Base-by-base conservation (phyloP, 2,888 invertebrate genomes). In the Gisinianus flammeolus region DNA sequence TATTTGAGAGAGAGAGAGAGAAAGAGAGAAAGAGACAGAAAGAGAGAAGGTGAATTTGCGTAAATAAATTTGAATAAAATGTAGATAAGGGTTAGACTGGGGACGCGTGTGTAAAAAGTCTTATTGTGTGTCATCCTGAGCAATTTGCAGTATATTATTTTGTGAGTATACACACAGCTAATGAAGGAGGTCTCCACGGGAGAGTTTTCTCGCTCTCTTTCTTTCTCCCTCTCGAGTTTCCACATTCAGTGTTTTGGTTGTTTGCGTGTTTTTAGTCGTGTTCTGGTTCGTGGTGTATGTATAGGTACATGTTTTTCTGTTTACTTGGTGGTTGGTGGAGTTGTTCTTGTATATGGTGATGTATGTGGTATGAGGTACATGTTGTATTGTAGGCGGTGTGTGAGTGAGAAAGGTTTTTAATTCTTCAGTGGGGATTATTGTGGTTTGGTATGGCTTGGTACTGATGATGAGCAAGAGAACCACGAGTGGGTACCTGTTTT, bases 401-500 rank as follows among this genome's bases (percentile, higher is more conserved):
- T n/a, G n/a, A 44, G 1, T 44, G 44, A 44, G n/a, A 44, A 2
- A 4, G 6, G 44, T 44, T 44, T 44, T 16, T 19, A 44, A 12
- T 44, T 44, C 44, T 44, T 44, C 19, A 44, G 8, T 44, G 44
- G 19, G 44, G 12, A 16, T 12, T 44, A 6, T 44, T 44, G 44
- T 16, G 12, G 8, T 19, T 31, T 16, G 62, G 24, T 5, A 26
- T 62, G 28, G 62, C 12, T 62, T 28, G 62, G 10, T 62, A 26
- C 1, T 62, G 67, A 1, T 67, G 16, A n/a, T 62, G 62, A 19
- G 26, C 56, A 56, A 72, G 54, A 16, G 54, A 5, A 44, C 19
- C 19, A 19, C 19, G 24, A 28, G 28, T 24, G 5, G 68, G 44
- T 76, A 84, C 84, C 83, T 84, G 84, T 78, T 84, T 84, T 66